Base-by-base conservation (phyloP, 1,140 invertebrate species). In the Apis florea region DNA sequence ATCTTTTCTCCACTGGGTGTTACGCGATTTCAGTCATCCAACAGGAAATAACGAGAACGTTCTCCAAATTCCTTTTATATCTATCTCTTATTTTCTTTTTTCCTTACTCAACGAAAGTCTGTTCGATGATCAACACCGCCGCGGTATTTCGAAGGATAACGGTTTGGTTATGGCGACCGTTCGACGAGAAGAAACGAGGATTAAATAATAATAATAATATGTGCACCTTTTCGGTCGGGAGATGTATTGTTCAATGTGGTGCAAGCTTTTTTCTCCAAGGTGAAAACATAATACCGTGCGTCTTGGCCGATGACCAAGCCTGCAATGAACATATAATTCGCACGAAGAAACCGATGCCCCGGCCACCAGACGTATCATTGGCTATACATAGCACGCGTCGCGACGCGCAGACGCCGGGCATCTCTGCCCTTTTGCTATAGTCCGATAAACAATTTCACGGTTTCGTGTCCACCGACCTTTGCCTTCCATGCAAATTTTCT, bases 261-360 rank as follows among this genome's bases (percentile, higher is more conserved):
- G 24, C 49, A 40, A 53, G 4, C 51, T 24, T n/a, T 26, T 51
- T 31, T 26, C 13, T 72, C 17, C 26, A 51, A 64, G 21, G 17
- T 79, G 58, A 17, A 24, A 64, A 72, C 68, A 79, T 69, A 31
- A 26, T 19, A 78, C 66, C 69, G 79, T 89, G 70, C 68, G 74
- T 80, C 80, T 83, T 89, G 85, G 83, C 78, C 88, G 88, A 85
- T 89, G 80, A 87, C 79, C 88, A 78, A 81, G 74, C 78, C 70
- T 85, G 77, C 85, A 89, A 83, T 89, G 88, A 89, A 85, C 85
- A 87, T 85, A 89, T 79, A 87, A 89, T 89, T 89, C 87, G 88
- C 88, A 89, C 83, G 71, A 74, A 85, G 86, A 82, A 89, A 89
- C 85, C 84, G 83, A 87, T 89, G 80, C 87, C 82, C 84, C 63